Evolutionary conservation across 2,888 invertebrate genomes (phyloP).

Genomic region (Podabrus alpinus): DNA sequence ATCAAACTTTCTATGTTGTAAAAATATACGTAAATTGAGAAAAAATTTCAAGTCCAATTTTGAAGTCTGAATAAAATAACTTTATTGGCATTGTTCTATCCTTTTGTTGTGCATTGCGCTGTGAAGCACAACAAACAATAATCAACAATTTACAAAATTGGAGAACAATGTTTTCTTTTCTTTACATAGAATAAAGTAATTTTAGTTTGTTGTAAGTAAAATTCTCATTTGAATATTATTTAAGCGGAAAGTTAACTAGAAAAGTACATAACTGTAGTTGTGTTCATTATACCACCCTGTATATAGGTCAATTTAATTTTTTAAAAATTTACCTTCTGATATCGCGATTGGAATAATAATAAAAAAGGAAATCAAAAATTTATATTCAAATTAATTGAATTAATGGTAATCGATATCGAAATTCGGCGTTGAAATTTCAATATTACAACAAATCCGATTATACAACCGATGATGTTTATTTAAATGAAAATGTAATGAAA

Average conservation of each 20-base stretch:
- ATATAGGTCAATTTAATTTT: neutral
- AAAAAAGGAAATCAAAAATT: neutral
- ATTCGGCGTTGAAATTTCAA: neutral
- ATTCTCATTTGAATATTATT: neutral
- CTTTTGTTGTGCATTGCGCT: slow-evolving; percentile 18
- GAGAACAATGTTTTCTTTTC: neutral
- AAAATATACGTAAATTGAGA: neutral
- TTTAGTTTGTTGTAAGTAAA: neutral
- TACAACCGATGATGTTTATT: neutral
- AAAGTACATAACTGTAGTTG: neutral
- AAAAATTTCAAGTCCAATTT: neutral
- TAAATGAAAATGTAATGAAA: neutral
- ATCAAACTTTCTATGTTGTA: slow-evolving; percentile 16
- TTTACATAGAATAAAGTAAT: neutral
- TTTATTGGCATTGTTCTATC: slow-evolving; percentile 4
- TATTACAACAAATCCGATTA: neutral
- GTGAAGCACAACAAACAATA: slow-evolving; percentile 14
- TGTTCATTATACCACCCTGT: neutral
- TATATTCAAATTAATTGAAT: neutral
- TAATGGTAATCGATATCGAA: neutral
- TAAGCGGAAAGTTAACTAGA: neutral
- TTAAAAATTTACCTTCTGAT: no score
- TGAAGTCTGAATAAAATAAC: neutral
- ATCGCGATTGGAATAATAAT: neutral
- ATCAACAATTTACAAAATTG: neutral